Percentiles rank a stretch among this genome's conserved stretches.
These are phyloP conservation scores for Brachionus plicatilis DNA, from an alignment of 1,140 invertebrate species.

Conservation along the genomic window DNA sequence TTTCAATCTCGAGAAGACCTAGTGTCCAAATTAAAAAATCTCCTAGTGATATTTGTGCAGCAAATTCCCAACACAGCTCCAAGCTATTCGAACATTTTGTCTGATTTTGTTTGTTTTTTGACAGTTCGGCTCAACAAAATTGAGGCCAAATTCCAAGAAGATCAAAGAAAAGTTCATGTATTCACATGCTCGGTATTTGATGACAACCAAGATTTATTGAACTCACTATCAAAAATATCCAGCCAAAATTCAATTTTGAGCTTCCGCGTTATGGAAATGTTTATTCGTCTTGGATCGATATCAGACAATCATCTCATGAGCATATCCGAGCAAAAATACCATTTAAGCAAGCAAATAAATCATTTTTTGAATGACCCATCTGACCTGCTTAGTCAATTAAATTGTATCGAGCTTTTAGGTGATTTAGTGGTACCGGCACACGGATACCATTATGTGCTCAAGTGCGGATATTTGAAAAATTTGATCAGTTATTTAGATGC, in stretches of 20 bases:
- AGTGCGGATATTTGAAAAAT: neutral
- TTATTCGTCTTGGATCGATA: neutral
- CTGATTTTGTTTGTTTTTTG: constrained; percentile 15
- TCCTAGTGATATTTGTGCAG: neutral
- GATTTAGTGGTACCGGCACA: neutral
- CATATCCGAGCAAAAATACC: neutral
- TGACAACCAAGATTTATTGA: neutral
- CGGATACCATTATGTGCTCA: neutral
- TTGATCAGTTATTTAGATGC: neutral
- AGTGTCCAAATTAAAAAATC: neutral
- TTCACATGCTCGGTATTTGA: constrained; percentile 30
- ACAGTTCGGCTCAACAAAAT: neutral
- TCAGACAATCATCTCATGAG: neutral
- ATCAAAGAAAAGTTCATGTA: constrained; percentile 18
- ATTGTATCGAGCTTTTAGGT: constrained; percentile 9
- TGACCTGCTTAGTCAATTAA: neutral
- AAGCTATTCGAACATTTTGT: neutral
- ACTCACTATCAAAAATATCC: neutral
- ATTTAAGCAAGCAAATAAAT: neutral
- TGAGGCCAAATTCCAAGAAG: neutral
- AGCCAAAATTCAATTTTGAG: neutral
- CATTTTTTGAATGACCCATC: neutral
- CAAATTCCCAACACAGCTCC: constrained; percentile 5
- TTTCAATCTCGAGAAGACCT: neutral
- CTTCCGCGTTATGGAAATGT: constrained; percentile 4